Base-by-base conservation (phyloP, 2,888 invertebrate species). In the Trichogramma dendrolimi region DNA sequence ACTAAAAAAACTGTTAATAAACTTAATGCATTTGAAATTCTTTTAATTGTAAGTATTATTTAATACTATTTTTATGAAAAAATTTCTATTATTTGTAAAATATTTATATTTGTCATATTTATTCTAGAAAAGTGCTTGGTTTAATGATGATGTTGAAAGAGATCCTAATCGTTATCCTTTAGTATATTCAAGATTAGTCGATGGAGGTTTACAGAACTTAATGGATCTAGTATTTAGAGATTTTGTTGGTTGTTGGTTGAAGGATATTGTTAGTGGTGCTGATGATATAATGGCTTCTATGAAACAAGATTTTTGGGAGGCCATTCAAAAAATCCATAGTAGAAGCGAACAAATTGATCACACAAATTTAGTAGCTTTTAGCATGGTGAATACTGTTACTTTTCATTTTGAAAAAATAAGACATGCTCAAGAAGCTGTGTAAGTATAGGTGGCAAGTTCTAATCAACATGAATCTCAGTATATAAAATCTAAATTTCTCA, bases 321-420 rank as follows among this genome's bases (percentile, higher is more conserved):
- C 88, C 38, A 84, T 93, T 67, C 88, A 86, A 72, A 85, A 88
- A 73, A 79, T 94, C 50, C 88, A 90, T 73, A 88, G 89, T 62
- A 84, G 91, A 69, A 80, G 92, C 47, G 81, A 85, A 6, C 85
- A 87, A 72, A 84, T 94, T 49, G 93, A 94, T 81, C 87, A 89
- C 63, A 88, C 92, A 57, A 91, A 90, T 79, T 81, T 94, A 59
- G 84, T 94, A 61, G 92, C 93, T 4, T 88, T 86, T 73, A 92
- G 91, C 76, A 87, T 94, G 83, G 88, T 92, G 3, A 86, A 86
- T 65, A 89, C 87, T 76, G 86, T 94, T 41, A 90, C 91, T 8
- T 85, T 86, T 63, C 94, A 95, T 83, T 90, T 94, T 81, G 92
- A 92, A 74, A 88, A 89, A 73, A 91, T 94, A 63, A 83, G 92